Evolutionary conservation across 2,888 invertebrate genomes (phyloP), one percentile per base, ranked within the genome.

Genomic region (Netelia fuscicornis): DNA sequence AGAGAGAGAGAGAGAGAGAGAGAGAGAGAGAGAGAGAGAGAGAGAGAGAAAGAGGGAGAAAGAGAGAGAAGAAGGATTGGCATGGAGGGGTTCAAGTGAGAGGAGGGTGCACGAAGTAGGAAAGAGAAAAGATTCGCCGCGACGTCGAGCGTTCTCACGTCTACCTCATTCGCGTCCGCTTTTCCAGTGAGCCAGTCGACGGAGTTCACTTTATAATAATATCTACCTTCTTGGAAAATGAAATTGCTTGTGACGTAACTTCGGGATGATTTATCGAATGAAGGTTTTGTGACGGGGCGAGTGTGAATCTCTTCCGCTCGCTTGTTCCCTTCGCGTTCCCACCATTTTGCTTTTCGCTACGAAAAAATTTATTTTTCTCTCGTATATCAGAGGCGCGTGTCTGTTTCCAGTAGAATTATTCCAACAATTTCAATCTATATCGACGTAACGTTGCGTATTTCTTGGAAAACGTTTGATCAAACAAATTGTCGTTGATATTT

Each of bases 171-270:
- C 70, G 56, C 68, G 25, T 75, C 70, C 65, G 70, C 74, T 70
- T 75, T 56, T 44, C 42, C 62, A 42, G 44, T 30, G 75, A 75
- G 71, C 54, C 60, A 65, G 65, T 54, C 13, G 20, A 58, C 56
- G 70, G 64, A 78, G 75, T 82, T 82, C 82, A 75, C 84, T 82
- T 82, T 85, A 85, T 79, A 82, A 85, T 82, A 85, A 78, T 83
- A 78, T 68, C 74, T 78, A 85, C 82, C 70, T 85, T 85, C 78
- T 78, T 71, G 78, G 74, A 70, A 82, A 79, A 82, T 85, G 82
- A 82, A 85, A 78, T 85, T 85, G 84, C 82, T 79, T 60, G 82
- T 85, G 82, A 85, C 84, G 84, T 85, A 82, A 82, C 78, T 78
- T 78, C 70, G 52, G 67, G 82, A 85, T 85, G 84, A 85, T 85